Evolutionary conservation across 2,797 vertebrate genomes (phyloP).

Genomic region (Eurystomus glaucurus): DNA sequence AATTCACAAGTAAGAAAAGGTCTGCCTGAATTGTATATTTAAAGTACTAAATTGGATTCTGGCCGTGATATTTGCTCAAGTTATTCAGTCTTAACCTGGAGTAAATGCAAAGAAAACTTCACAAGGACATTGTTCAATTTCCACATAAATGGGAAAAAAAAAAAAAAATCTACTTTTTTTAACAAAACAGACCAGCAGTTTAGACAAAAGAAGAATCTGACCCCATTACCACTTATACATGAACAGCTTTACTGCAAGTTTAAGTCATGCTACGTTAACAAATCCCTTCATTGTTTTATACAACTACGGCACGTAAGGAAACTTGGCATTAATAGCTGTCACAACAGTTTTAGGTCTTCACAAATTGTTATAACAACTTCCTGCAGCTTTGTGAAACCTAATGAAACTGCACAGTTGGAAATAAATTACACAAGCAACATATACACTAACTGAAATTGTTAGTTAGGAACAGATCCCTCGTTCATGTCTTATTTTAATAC

Average conservation of each 20-base stretch:
- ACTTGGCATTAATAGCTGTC: neutral
- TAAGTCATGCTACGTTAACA: neutral
- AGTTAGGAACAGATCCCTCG: neutral
- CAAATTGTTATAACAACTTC: neutral
- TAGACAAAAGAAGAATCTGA: neutral
- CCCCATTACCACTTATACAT: neutral
- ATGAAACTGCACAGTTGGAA: neutral
- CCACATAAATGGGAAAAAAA: neutral
- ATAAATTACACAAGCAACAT: neutral
- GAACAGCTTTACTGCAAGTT: neutral
- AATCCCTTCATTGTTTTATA: neutral
- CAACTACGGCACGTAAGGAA: neutral
- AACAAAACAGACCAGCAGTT: neutral
- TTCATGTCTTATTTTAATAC: neutral
- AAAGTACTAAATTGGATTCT: neutral
- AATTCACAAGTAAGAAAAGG: neutral
- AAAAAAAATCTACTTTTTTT: neutral
- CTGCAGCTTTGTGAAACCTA: neutral
- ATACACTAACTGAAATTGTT: neutral
- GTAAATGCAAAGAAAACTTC: slow-evolving; percentile 23
- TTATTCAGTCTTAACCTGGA: neutral
- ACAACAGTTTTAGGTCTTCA: neutral
- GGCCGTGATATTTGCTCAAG: neutral
- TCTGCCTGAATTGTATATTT: neutral
- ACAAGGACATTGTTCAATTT: neutral